phyloP scores from a whole-genome alignment of 2,113 vertebrate species.

The Manacus vitellinus region DNA sequence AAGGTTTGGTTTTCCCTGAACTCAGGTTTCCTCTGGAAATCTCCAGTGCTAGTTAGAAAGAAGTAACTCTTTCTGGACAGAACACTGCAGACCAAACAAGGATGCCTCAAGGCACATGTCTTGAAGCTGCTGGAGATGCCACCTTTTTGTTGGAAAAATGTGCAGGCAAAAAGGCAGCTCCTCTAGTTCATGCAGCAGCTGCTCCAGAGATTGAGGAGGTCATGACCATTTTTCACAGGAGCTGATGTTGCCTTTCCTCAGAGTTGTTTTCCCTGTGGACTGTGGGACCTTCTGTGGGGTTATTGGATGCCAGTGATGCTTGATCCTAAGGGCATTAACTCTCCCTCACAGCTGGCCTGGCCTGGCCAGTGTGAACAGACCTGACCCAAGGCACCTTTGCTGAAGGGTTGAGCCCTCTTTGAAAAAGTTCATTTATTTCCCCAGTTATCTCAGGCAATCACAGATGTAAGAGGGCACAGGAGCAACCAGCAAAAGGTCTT shows the following conservation, averaged over 20 bases:
- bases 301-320: not conserved
- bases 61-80: not conserved
- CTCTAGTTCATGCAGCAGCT: not conserved
- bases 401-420: not conserved
- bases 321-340: not conserved
- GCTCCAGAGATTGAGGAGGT: accelerated
- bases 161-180: not conserved
- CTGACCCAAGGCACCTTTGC: not conserved
- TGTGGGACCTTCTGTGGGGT: not conserved
- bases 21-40: not conserved
- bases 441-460: not conserved
- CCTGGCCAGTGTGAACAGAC: not conserved
- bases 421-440: not conserved
- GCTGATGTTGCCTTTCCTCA: not conserved
- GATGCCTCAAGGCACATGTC: not conserved
- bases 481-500: not conserved
- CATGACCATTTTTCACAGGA: not conserved
- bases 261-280: not conserved
- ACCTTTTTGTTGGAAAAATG: not conserved
- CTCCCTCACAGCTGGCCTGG: accelerated
- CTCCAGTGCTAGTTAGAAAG: not conserved
- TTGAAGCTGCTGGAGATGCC: not conserved
- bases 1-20: not conserved
- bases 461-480: not conserved
- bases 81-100: not conserved